Conservation (phyloP, 2,797 vertebrate genomes). For the Enteromius fasciolatus region DNA sequence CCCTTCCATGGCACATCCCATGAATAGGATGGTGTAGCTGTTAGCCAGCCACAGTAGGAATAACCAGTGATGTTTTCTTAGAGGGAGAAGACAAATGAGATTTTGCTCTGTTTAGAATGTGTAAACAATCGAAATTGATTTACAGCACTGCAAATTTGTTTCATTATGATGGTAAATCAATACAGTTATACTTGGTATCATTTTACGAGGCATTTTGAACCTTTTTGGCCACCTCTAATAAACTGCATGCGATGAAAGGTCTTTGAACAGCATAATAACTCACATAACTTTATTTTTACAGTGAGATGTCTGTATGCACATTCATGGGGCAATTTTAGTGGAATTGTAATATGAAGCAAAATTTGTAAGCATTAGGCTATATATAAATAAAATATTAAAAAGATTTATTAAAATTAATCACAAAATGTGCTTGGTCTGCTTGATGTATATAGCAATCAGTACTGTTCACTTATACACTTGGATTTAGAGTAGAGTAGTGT, state of each 20-base stretch:
- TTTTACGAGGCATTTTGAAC: neutral
- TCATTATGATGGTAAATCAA: neutral
- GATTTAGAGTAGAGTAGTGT: too few relatives aligned
- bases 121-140: slow-evolving; percentile 6
- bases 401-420: neutral
- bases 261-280: neutral
- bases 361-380: neutral
- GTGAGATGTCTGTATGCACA: neutral
- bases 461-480: neutral
- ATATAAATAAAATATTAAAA: neutral
- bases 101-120: slow-evolving; percentile 15
- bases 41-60: slow-evolving; percentile 23
- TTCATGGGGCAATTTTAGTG: neutral
- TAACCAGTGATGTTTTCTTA: slow-evolving; percentile 20
- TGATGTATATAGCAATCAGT: neutral
- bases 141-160: neutral
- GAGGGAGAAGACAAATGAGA: neutral
- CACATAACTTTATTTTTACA: too few relatives aligned
- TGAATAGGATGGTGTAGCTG: slow-evolving; percentile 46
- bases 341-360: neutral
- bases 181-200: neutral
- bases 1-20: slow-evolving; percentile 44
- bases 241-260: neutral
- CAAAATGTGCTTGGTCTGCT: neutral
- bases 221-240: neutral